Evolutionary conservation across 1,140 invertebrate genomes (phyloP).

Genomic region (Caerostris darwini): DNA sequence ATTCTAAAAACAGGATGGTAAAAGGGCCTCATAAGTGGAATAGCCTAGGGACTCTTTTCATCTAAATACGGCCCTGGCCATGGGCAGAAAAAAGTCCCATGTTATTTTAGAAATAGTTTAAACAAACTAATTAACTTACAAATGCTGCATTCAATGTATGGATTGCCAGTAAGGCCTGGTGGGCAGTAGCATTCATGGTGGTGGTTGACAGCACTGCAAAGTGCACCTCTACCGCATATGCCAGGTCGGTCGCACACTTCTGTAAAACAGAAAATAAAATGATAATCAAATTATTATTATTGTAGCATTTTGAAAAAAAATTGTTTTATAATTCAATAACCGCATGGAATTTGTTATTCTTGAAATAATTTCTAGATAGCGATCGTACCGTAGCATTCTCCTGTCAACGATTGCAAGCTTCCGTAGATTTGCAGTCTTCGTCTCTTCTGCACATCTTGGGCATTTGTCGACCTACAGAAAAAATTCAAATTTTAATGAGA

Average conservation of each 20-base stretch:
- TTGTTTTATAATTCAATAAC: not conserved
- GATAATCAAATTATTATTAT: not conserved
- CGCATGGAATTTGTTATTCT: not conserved
- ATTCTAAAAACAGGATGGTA: too few species aligned
- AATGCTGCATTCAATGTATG: slow-evolving; percentile 92
- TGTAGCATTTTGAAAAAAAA: not conserved
- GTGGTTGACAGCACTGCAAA: slow-evolving; percentile 88
- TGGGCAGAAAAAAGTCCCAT: too few species aligned
- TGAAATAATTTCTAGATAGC: not conserved
- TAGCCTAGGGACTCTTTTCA: too few species aligned
- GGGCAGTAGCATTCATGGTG: slow-evolving; percentile 91
- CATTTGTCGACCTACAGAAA: slow-evolving; percentile 68
- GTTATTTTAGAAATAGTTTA: too few species aligned
- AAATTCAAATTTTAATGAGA: not conserved
- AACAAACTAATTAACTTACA: slow-evolving; percentile 85
- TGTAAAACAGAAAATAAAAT: slow-evolving; percentile 18
- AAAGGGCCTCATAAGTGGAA: too few species aligned
- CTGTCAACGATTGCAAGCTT: slow-evolving; percentile 92
- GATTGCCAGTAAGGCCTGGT: slow-evolving; percentile 88
- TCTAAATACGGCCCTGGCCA: too few species aligned
- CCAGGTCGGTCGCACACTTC: slow-evolving; percentile 83
- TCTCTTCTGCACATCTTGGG: slow-evolving; percentile 88
- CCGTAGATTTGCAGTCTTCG: slow-evolving; percentile 92
- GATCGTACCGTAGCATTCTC: slow-evolving; percentile 85
- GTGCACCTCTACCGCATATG: slow-evolving; percentile 89